Evolutionary conservation across 2,113 vertebrate species (phyloP).

Genomic region (Antechinus flavipes): DNA sequence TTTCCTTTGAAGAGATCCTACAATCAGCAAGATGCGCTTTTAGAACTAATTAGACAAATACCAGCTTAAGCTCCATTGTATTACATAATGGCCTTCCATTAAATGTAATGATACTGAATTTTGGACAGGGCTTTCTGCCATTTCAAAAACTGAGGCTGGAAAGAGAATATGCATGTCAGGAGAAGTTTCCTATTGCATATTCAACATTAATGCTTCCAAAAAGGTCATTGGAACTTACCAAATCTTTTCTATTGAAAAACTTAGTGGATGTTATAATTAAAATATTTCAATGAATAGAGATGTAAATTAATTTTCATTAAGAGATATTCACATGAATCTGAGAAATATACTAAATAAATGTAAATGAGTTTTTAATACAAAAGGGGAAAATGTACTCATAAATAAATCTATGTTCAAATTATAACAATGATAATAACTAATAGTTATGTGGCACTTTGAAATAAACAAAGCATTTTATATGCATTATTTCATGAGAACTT

Average conservation of each 20-base stretch:
- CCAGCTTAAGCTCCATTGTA: slow-evolving; percentile 49
- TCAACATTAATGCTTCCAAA: slow-evolving; percentile 50
- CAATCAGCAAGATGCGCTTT: slow-evolving; percentile 40
- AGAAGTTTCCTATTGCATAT: slow-evolving; percentile 23
- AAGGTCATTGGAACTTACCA: slow-evolving; percentile 26
- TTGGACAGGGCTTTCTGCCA: slow-evolving; percentile 32
- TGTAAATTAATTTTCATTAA: slow-evolving; percentile 32
- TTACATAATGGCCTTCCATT: slow-evolving; percentile 49
- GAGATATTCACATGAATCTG: slow-evolving; percentile 38
- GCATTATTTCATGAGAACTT: not conserved
- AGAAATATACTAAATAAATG: slow-evolving; percentile 27
- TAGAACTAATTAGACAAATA: slow-evolving; percentile 63
- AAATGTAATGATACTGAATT: slow-evolving; percentile 1
- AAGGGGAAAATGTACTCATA: slow-evolving; percentile 37
- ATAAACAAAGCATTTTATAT: not conserved
- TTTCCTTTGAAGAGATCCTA: slow-evolving; percentile 42
- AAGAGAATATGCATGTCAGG: slow-evolving; percentile 29
- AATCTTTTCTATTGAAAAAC: not conserved
- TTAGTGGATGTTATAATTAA: not conserved
- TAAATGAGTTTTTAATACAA: not conserved
- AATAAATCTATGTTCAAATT: not conserved
- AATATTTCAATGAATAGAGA: slow-evolving; percentile 15
- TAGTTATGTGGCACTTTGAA: not conserved
- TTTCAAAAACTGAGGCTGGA: slow-evolving; percentile 29
- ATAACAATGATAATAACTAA: not conserved